Evolutionary conservation across 2,113 vertebrate species (phyloP).

Genomic region (Macquaria australasica): DNA sequence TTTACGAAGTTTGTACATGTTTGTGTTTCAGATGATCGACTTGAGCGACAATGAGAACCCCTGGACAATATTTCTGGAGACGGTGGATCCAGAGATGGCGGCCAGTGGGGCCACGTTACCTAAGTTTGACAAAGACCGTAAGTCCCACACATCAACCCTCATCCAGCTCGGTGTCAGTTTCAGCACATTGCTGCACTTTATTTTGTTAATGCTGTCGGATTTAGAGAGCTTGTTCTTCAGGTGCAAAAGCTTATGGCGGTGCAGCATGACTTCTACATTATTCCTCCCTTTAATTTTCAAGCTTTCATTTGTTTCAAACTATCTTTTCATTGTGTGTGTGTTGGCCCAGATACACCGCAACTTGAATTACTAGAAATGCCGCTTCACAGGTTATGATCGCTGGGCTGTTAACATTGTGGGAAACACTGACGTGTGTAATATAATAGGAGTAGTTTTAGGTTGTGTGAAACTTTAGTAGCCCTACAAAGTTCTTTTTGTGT

Average conservation of each 20-base stretch:
- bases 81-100: slow-evolving; percentile 98
- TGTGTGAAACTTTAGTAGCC: neutral
- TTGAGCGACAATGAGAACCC: slow-evolving; percentile 99
- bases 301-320: neutral
- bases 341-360: neutral
- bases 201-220: neutral
- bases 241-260: neutral
- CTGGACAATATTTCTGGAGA: slow-evolving; percentile 99
- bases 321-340: neutral
- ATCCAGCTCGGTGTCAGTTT: neutral
- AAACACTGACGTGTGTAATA: neutral
- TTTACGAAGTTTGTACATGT: neutral
- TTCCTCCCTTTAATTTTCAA: neutral
- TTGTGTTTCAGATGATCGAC: slow-evolving; percentile 93
- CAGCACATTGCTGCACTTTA: neutral
- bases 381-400: neutral
- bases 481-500: neutral
- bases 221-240: neutral
- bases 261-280: neutral
- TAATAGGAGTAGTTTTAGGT: neutral
- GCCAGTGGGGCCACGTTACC: slow-evolving; percentile 97
- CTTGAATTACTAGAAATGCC: slow-evolving; percentile 21
- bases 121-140: slow-evolving; percentile 99
- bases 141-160: slow-evolving; percentile 57
- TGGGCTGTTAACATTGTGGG: neutral